Evolutionary conservation across 1,140 invertebrate genomes (phyloP).

Genomic region (Drosophila oshimai): DNA sequence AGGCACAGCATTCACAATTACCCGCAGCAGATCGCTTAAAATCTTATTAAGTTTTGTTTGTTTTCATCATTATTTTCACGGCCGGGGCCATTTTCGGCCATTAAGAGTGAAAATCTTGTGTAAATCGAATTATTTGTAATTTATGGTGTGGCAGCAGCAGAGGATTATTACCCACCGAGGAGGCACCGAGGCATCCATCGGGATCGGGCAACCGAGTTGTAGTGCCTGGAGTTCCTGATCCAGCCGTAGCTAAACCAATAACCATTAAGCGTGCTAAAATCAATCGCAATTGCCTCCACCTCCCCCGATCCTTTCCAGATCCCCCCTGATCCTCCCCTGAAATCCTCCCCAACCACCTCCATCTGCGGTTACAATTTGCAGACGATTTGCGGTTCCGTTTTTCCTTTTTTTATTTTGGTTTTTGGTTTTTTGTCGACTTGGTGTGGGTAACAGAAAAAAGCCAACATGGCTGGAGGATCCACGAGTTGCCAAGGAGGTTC

Average conservation of each 20-base stretch:
- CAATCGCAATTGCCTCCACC: slow-evolving; percentile 58
- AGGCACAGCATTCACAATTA: no score
- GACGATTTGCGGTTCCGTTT: slow-evolving; percentile 70
- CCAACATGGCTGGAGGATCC: slow-evolving; percentile 54
- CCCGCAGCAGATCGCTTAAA: slow-evolving; percentile 50
- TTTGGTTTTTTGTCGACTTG: no score
- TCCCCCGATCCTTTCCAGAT: slow-evolving; percentile 8
- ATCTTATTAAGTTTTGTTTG: slow-evolving; percentile 80
- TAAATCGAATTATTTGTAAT: slow-evolving; percentile 82
- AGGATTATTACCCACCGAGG: slow-evolving; percentile 67
- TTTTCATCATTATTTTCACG: slow-evolving; percentile 81
- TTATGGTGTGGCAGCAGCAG: slow-evolving; percentile 73
- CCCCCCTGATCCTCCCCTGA: neutral
- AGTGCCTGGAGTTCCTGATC: slow-evolving; percentile 27
- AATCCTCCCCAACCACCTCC: slow-evolving; percentile 38
- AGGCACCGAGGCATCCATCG: slow-evolving; percentile 36
- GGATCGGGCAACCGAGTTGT: neutral
- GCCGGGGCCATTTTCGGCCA: slow-evolving; percentile 77
- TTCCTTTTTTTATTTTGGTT: no score
- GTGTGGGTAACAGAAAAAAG: slow-evolving; percentile 30
- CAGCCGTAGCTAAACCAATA: slow-evolving; percentile 73
- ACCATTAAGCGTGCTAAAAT: slow-evolving; percentile 80
- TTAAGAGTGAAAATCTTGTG: slow-evolving; percentile 81
- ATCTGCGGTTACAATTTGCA: slow-evolving; percentile 74
- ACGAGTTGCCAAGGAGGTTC: slow-evolving; percentile 1